Conservation (phyloP, 2,113 vertebrate species). For the Apteryx owenii region DNA sequence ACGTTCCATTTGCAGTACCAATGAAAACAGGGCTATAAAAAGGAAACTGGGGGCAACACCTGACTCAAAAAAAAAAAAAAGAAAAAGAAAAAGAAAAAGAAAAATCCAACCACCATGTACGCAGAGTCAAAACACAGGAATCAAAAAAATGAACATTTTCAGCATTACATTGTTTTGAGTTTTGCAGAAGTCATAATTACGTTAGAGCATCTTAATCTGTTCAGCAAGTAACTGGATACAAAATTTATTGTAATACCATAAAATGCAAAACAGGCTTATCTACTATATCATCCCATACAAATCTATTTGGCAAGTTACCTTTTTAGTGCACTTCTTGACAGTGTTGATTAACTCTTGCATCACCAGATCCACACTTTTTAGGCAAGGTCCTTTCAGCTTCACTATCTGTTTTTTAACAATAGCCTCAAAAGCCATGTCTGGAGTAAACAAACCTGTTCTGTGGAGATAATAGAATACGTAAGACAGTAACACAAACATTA, state of each 20-base stretch:
- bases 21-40: background rate
- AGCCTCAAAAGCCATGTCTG: conserved; percentile 84
- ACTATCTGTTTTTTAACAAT: conserved; percentile 86
- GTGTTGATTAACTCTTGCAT: conserved; percentile 85
- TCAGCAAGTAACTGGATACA: background rate
- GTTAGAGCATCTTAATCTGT: background rate
- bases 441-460: conserved; percentile 85
- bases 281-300: background rate
- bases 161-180: background rate
- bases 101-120: background rate
- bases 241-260: background rate
- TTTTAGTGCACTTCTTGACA: conserved; percentile 83
- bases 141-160: fast-evolving
- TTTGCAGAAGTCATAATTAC: background rate
- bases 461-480: conserved; percentile 23
- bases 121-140: background rate
- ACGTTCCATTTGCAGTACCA: background rate
- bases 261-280: background rate
- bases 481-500: background rate
- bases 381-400: conserved; percentile 82
- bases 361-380: conserved; percentile 85
- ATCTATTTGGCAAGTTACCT: conserved; percentile 63
- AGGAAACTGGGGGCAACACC: background rate
- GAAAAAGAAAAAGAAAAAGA: background rate
- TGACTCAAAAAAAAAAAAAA: background rate